Conservation (phyloP, 1,140 invertebrate species). For the Drosophila malerkotliana region DNA sequence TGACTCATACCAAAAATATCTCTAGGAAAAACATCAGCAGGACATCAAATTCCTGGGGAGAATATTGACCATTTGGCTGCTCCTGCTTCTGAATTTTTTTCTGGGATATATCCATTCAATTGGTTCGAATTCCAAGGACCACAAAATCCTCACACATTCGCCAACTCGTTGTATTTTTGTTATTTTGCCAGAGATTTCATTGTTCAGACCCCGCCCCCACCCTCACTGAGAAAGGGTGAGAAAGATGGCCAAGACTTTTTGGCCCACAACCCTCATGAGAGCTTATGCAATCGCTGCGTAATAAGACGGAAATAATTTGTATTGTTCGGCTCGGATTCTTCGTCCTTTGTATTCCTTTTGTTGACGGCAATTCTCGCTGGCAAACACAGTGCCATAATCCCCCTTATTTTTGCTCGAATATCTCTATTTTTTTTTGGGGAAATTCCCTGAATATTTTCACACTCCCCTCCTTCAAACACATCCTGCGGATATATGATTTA, state of each 20-base stretch:
- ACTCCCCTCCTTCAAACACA: background rate
- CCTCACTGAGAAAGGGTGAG: background rate
- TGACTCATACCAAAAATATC: background rate
- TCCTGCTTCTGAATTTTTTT: background rate
- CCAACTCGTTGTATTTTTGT: slow-evolving; percentile 40
- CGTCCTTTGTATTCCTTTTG: slow-evolving; percentile 15
- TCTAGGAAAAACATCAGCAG: slow-evolving; percentile 37
- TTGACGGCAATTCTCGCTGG: slow-evolving; percentile 6
- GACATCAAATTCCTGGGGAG: slow-evolving; percentile 9
- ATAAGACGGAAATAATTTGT: slow-evolving; percentile 79
- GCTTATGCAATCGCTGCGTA: slow-evolving; percentile 73
- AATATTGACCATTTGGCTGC: slow-evolving; percentile 53
- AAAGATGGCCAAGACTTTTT: background rate
- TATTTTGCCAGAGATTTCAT: slow-evolving; percentile 38
- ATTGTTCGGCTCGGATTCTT: slow-evolving; percentile 43
- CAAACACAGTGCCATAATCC: slow-evolving; percentile 29
- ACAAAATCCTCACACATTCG: slow-evolving; percentile 6
- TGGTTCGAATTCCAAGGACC: slow-evolving; percentile 46
- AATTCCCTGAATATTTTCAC: slow-evolving; percentile 35
- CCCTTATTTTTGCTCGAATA: background rate
- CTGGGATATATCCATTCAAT: slow-evolving; percentile 32
- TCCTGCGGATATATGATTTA: background rate
- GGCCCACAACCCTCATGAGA: slow-evolving; percentile 40
- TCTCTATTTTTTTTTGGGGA: background rate
- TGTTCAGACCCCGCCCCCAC: slow-evolving; percentile 2